Conservation (phyloP, 2,888 invertebrate genomes). For the Epinotia bilunana region DNA sequence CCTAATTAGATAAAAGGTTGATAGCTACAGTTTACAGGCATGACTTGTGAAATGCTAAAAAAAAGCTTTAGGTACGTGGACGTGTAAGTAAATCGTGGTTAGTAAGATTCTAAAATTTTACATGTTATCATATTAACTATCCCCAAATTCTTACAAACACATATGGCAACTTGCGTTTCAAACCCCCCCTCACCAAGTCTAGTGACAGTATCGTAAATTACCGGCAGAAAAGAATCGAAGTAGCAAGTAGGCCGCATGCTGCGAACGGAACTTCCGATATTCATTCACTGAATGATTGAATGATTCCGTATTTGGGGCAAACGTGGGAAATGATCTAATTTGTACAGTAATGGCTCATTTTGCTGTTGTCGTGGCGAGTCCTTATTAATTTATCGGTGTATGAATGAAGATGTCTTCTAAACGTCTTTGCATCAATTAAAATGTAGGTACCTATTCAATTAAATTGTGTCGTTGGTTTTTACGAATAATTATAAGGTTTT, state of each 20-base stretch:
- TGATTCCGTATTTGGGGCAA: slow-evolving; percentile 36
- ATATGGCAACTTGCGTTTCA: slow-evolving; percentile 9
- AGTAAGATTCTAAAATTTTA: too few species aligned
- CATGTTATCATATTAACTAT: too few species aligned
- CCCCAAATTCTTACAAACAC: background rate
- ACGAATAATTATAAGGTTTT: too few species aligned
- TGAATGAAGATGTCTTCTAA: slow-evolving; percentile 12
- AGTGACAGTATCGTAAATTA: slow-evolving; percentile 23
- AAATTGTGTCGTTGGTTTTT: background rate
- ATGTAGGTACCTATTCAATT: too few species aligned
- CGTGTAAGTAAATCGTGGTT: too few species aligned
- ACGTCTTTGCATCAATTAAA: background rate
- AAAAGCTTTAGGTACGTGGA: too few species aligned
- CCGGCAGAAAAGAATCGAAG: slow-evolving; percentile 14
- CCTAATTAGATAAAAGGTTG: too few species aligned
- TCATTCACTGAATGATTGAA: slow-evolving; percentile 44
- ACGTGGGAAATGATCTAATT: slow-evolving; percentile 71
- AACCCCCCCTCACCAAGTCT: slow-evolving; percentile 49
- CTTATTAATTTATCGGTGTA: slow-evolving; percentile 28
- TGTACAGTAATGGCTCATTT: slow-evolving; percentile 48
- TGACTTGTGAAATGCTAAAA: too few species aligned
- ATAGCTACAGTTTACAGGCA: too few species aligned
- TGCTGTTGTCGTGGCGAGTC: slow-evolving; percentile 13
- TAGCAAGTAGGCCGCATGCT: slow-evolving; percentile 48
- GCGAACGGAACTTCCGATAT: slow-evolving; percentile 64